Percentiles rank a stretch among this genome's conserved stretches.
phyloP scores from a whole-genome alignment of 2,888 invertebrate species.

The Euzetes globulus region DNA sequence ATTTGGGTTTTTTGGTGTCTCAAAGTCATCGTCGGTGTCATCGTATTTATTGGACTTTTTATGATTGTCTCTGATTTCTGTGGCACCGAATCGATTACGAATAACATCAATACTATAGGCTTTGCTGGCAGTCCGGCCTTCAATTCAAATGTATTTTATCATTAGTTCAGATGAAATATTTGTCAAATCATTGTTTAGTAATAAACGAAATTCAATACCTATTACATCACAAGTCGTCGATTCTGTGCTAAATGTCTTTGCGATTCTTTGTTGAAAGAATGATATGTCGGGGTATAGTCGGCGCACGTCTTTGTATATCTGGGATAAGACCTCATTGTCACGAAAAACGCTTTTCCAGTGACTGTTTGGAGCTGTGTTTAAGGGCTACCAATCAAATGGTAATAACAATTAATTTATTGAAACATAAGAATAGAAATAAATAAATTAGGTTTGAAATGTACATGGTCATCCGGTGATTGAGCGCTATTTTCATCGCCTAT shows the following conservation, averaged over 20 bases:
- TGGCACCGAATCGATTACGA: slow-evolving; percentile 35
- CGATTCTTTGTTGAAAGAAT: slow-evolving; percentile 91
- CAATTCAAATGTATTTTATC: too few species aligned
- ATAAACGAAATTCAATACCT: slow-evolving; percentile 19
- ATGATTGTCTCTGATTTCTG: slow-evolving; percentile 32
- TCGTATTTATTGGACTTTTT: slow-evolving; percentile 8
- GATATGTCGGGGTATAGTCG: slow-evolving; percentile 89
- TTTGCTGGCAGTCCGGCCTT: slow-evolving; percentile 34
- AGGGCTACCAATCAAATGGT: slow-evolving; percentile 56
- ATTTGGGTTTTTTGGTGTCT: neutral
- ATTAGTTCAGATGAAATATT: neutral
- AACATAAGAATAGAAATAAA: neutral
- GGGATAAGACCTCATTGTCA: slow-evolving; percentile 92
- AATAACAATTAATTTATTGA: neutral
- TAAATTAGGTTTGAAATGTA: slow-evolving; percentile 8
- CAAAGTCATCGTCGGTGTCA: slow-evolving; percentile 31
- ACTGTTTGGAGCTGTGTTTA: slow-evolving; percentile 89
- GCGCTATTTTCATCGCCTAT: slow-evolving; percentile 23
- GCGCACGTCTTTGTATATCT: slow-evolving; percentile 84
- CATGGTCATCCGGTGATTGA: slow-evolving; percentile 36
- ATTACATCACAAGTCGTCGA: slow-evolving; percentile 34
- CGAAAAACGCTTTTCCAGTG: slow-evolving; percentile 93
- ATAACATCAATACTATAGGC: slow-evolving; percentile 35
- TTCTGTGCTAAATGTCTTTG: slow-evolving; percentile 26
- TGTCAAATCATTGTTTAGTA: neutral